phyloP scores from a whole-genome alignment of 1,140 invertebrate genomes.

The Tribolium madens region DNA sequence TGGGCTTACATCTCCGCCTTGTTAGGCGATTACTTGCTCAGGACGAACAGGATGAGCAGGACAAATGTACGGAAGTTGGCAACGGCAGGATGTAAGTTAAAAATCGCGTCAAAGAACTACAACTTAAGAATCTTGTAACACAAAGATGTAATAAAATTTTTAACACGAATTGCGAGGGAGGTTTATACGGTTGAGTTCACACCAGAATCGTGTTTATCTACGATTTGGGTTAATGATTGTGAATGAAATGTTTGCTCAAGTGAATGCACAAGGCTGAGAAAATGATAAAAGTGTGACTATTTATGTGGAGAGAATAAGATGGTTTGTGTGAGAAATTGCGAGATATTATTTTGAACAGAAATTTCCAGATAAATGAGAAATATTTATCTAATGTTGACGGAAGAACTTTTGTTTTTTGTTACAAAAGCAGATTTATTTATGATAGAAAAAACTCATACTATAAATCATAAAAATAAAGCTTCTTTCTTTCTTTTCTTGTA shows the following conservation, averaged over 20 bases:
- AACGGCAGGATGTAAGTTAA: slow-evolving; percentile 69
- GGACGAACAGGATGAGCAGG: slow-evolving; percentile 70
- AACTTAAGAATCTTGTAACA: neutral
- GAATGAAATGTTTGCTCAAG: neutral
- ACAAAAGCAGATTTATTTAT: too few relatives aligned
- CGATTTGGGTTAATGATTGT: slow-evolving; percentile 8
- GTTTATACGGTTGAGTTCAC: neutral
- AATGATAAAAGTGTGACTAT: neutral
- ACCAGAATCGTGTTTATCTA: neutral
- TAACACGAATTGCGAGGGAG: neutral
- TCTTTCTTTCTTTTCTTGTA: too few relatives aligned
- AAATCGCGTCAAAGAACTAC: neutral
- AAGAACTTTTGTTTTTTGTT: too few relatives aligned
- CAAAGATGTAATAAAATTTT: slow-evolving; percentile 16
- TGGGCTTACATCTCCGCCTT: slow-evolving; percentile 73
- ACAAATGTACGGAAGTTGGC: slow-evolving; percentile 76
- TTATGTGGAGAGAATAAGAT: neutral
- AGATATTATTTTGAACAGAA: too few relatives aligned
- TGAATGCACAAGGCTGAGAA: neutral
- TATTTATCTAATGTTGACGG: too few relatives aligned
- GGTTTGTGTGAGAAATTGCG: neutral
- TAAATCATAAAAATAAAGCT: too few relatives aligned
- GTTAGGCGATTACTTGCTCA: slow-evolving; percentile 73
- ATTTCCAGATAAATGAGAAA: too few relatives aligned
- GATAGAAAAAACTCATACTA: too few relatives aligned